A percentile compares a stretch with the other conserved stretches of the same genome.
These are phyloP conservation scores for Scrobipalpa costella DNA, from an alignment of 2,888 invertebrate species.

Conservation along the genomic window DNA sequence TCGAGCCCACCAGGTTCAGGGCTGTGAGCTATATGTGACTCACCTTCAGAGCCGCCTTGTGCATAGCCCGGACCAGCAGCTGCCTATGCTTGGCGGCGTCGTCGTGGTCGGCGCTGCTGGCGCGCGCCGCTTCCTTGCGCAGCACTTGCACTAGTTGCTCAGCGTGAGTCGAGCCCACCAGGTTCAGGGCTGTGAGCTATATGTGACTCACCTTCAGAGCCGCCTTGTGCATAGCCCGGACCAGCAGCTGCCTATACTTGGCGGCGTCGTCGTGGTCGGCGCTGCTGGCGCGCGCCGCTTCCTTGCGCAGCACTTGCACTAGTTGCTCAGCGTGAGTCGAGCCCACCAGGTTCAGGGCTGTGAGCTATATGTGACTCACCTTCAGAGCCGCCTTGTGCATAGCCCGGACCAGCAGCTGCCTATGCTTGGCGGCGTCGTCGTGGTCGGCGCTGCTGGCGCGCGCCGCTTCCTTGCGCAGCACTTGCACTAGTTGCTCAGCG, in stretches of 20 bases:
- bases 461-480: constrained; percentile 95
- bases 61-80: constrained; percentile 95
- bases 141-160: constrained; percentile 97
- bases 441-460: constrained; percentile 94
- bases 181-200: constrained; percentile 85
- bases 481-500: constrained; percentile 96
- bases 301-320: constrained; percentile 94
- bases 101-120: constrained; percentile 94
- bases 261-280: constrained; percentile 97
- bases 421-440: constrained; percentile 97
- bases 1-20: constrained; percentile 92
- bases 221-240: constrained; percentile 96
- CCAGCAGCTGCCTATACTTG: constrained; percentile 96
- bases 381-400: constrained; percentile 96
- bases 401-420: constrained; percentile 96
- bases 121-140: constrained; percentile 96
- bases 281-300: constrained; percentile 94
- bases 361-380: constrained; percentile 50
- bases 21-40: constrained; percentile 68
- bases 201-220: constrained; percentile 87
- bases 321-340: constrained; percentile 96
- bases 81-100: constrained; percentile 98
- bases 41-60: constrained; percentile 94
- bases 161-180: constrained; percentile 91
- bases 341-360: constrained; percentile 93